phyloP scores from a whole-genome alignment of 2,113 vertebrate species.

The Channa maculata region DNA sequence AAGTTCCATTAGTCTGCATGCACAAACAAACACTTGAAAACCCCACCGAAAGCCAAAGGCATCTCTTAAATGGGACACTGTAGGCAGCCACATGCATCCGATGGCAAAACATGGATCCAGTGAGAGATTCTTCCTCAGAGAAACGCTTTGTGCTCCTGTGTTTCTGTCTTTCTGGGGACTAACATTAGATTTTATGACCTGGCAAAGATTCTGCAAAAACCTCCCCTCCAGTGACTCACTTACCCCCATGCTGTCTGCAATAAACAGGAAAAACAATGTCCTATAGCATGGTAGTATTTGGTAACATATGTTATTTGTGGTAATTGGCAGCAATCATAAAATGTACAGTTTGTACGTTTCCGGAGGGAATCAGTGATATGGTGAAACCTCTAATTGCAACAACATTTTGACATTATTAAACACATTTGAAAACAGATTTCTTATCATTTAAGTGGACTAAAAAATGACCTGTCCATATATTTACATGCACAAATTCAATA shows the following conservation, averaged over 20 bases:
- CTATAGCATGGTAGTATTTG: conserved; percentile 28
- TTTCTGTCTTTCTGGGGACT: conserved; percentile 58
- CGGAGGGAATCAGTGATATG: no score
- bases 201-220: conserved; percentile 62
- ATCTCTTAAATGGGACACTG: conserved; percentile 46
- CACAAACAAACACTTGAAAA: conserved; percentile 44
- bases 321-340: conserved; percentile 38
- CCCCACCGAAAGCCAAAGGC: conserved; percentile 39
- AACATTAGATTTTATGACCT: conserved; percentile 65
- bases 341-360: neutral
- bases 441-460: neutral
- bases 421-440: no score
- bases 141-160: conserved; percentile 45
- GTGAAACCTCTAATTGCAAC: no score
- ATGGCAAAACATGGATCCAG: conserved; percentile 55
- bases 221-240: conserved; percentile 62
- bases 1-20: conserved; percentile 22
- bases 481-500: neutral
- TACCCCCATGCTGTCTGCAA: conserved; percentile 57
- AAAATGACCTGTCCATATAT: neutral
- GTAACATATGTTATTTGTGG: conserved; percentile 13
- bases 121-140: conserved; percentile 56
- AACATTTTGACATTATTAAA: no score
- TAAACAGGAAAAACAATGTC: conserved; percentile 61
- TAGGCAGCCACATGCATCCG: conserved; percentile 44